These are phyloP conservation scores for Bruchidius siliquastri DNA, from an alignment of 2,888 invertebrate species.

Conservation along the genomic window DNA sequence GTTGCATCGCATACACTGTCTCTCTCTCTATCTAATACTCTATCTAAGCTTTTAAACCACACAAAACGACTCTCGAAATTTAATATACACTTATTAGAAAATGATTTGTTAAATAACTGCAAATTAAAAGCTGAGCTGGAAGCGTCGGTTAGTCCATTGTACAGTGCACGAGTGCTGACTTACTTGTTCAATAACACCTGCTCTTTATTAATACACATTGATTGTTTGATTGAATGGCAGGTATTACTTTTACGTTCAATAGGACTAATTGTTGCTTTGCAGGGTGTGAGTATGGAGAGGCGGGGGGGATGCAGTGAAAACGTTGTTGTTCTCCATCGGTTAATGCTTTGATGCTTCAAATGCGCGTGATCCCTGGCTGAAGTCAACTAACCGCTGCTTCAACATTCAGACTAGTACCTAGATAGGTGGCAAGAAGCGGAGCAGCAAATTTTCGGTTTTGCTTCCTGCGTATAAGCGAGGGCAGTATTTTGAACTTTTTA, in stretches of 20 bases:
- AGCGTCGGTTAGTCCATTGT: slow-evolving; percentile 50
- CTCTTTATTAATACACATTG: slow-evolving; percentile 4
- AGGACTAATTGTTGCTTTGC: not conserved
- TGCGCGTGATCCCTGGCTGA: not conserved
- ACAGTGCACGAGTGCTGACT: slow-evolving; percentile 49
- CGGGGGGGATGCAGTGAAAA: not conserved
- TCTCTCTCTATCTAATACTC: not conserved
- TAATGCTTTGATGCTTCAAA: not conserved
- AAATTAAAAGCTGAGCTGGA: slow-evolving; percentile 51
- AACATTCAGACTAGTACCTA: not conserved
- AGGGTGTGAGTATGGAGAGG: too few relatives aligned
- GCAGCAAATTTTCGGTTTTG: too few relatives aligned
- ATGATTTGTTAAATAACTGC: slow-evolving; percentile 45
- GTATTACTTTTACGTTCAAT: not conserved
- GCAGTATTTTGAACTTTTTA: too few relatives aligned
- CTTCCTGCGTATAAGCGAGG: too few relatives aligned
- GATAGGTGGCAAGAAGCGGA: too few relatives aligned
- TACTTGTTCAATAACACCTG: slow-evolving; percentile 38
- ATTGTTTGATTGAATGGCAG: not conserved
- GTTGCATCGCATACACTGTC: not conserved
- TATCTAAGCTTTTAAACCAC: slow-evolving; percentile 43
- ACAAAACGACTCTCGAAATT: slow-evolving; percentile 40
- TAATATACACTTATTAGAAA: slow-evolving; percentile 45
- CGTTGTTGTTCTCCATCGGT: not conserved
- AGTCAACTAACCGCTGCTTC: not conserved